Conservation (phyloP, 2,113 vertebrate species). For the Semnornis frantzii region DNA sequence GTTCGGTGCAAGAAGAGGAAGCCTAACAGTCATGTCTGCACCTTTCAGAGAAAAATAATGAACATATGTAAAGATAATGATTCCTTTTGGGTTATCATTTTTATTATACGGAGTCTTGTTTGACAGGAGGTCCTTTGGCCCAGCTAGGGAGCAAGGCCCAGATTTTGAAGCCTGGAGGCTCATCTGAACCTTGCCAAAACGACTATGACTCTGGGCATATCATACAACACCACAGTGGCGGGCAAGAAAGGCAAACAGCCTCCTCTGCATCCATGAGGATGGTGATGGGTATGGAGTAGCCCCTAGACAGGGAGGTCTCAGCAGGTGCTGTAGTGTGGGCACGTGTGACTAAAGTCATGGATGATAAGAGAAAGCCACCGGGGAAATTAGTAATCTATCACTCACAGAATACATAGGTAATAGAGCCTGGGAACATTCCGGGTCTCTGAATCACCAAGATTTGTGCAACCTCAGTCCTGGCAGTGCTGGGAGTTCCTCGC, state of each 20-base stretch:
- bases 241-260: neutral
- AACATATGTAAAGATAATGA: neutral
- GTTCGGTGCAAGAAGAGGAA: neutral
- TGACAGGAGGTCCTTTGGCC: neutral
- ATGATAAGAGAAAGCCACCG: neutral
- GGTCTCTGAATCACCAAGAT: neutral
- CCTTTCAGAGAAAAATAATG: neutral
- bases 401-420: neutral
- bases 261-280: neutral
- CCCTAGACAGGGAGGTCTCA: neutral
- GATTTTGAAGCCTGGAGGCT: neutral
- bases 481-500: neutral
- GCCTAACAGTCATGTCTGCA: neutral
- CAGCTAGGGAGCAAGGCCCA: neutral
- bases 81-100: neutral
- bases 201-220: neutral
- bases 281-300: neutral
- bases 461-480: neutral
- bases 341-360: neutral
- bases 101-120: neutral
- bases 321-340: rapidly evolving
- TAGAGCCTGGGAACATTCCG: neutral
- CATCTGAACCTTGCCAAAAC: neutral
- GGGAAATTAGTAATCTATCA: neutral
- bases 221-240: rapidly evolving